Conservation (phyloP, 2,888 invertebrate genomes). For the Alviniconcha strummeri region DNA sequence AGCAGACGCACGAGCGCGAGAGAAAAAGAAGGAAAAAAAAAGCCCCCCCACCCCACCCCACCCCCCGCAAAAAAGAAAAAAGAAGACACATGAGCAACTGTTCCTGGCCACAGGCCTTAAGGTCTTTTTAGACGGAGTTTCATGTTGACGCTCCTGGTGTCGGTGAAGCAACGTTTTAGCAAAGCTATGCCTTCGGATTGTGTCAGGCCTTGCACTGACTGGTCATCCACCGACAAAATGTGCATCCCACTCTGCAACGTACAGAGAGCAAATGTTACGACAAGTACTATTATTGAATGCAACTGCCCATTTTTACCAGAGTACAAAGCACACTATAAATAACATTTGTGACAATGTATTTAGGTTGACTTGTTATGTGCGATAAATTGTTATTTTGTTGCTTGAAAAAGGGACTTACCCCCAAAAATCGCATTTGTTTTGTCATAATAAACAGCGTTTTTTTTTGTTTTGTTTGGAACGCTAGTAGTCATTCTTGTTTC, state of each 20-base stretch:
- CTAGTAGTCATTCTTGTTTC: too few species aligned
- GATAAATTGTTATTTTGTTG: too few species aligned
- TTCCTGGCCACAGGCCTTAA: neutral
- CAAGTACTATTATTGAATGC: neutral
- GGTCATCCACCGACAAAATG: slow-evolving; percentile 30
- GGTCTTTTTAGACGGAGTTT: slow-evolving; percentile 24
- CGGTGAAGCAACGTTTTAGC: slow-evolving; percentile 30
- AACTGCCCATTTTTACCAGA: neutral
- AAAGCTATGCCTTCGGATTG: slow-evolving; percentile 31
- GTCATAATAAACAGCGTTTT: too few species aligned
- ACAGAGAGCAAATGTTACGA: neutral
- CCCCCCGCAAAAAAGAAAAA: neutral
- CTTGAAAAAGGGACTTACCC: too few species aligned
- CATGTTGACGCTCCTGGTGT: slow-evolving; percentile 30
- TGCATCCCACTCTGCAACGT: slow-evolving; percentile 30
- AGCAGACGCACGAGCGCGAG: too few species aligned
- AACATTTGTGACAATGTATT: neutral
- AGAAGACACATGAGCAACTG: neutral
- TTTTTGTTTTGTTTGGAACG: too few species aligned
- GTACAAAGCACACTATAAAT: neutral
- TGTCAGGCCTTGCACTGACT: slow-evolving; percentile 28
- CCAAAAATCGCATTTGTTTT: too few species aligned
- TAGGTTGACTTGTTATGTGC: too few species aligned
- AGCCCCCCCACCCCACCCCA: neutral
- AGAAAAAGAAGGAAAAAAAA: neutral